Base-by-base conservation (phyloP, 2,888 invertebrate genomes). In the Seira musarum region DNA sequence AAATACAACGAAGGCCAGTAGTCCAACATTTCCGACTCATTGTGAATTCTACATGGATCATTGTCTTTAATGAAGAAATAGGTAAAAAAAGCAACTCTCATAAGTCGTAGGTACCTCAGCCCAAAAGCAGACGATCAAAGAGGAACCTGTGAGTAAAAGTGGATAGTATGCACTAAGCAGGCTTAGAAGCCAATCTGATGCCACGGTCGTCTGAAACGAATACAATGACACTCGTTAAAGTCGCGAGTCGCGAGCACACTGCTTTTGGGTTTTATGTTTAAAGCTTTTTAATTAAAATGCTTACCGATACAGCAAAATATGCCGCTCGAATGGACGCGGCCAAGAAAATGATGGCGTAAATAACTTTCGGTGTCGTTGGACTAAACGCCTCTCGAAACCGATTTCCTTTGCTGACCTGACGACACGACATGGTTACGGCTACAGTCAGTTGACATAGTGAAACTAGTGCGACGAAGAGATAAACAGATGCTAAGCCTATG, bases 81-180 rank as follows among this genome's bases (percentile, higher is more conserved):
- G 6, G 15, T 30, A 46, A 13, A 57, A 22, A n/a, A 69, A 69
- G 22, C 13, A 57, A 24, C 15, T 25, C 35, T 66, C 15, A 60
- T 60, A 71, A 25, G 57, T 46, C n/a, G 21, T 0, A 49, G 92
- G 92, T 89, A 95, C 95, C 93, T 97, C 96, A 57, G 96, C 96
- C 96, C 96, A 96, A 89, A 96, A 95, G 89, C 97, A 97, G 84
- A 96, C 96, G 85, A 97, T 94, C 81, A 96, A 91, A 0, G 96
- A 96, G 0, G 96, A 94, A 70, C 96, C 95, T 10, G 96, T 95
- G 91, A 96, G 92, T 78, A 96, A 91, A 63, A 97, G 91, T 0
- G 96, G 96, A 89, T 96, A 97, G 90, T 96, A 97, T 0, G 96
- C 96, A 24, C 95, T 95, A 87, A 96, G 91, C 63, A 97, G 91